Percentiles rank a stretch among this genome's conserved stretches.
These are phyloP conservation scores for Hyperopisus bebe DNA, from an alignment of 2,113 vertebrate genomes.

Conservation along the genomic window DNA sequence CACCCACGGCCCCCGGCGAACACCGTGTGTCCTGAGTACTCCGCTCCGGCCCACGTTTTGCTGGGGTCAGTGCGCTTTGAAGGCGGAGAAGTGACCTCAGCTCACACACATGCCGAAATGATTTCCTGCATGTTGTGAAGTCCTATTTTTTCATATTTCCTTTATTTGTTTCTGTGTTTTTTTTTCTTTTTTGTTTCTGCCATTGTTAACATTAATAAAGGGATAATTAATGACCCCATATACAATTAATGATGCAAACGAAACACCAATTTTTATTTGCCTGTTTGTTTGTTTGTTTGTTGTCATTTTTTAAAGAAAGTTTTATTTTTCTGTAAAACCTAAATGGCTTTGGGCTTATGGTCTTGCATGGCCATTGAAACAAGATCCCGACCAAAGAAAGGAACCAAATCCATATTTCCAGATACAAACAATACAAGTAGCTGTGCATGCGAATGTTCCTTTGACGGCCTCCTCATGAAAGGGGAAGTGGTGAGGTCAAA, in stretches of 20 bases:
- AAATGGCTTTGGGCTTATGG: constrained; percentile 40
- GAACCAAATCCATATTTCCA: constrained; percentile 47
- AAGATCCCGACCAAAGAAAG: constrained; percentile 33
- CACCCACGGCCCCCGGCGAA: neutral
- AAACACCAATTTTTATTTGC: neutral
- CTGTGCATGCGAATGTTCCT: constrained; percentile 43
- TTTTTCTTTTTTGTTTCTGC: neutral
- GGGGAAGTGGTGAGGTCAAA: constrained; percentile 63
- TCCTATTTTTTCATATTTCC: neutral
- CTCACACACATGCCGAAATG: constrained; percentile 6
- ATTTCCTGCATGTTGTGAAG: neutral
- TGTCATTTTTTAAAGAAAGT: constrained; percentile 48
- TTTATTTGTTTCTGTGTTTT: neutral
- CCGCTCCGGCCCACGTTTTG: neutral
- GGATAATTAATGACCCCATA: neutral
- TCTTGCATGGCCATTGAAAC: constrained; percentile 39
- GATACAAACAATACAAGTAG: constrained; percentile 46
- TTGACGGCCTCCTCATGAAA: constrained; percentile 59
- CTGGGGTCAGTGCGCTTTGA: neutral
- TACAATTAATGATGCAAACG: neutral
- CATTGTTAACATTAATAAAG: neutral
- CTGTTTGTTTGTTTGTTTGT: constrained; percentile 22
- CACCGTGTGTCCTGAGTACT: neutral
- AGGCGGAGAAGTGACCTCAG: neutral
- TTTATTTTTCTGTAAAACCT: constrained; percentile 42